A percentile compares a stretch with the other conserved stretches of the same genome.
phyloP scores from a whole-genome alignment of 2,888 invertebrate species.

The Eumerus sabulonum region DNA sequence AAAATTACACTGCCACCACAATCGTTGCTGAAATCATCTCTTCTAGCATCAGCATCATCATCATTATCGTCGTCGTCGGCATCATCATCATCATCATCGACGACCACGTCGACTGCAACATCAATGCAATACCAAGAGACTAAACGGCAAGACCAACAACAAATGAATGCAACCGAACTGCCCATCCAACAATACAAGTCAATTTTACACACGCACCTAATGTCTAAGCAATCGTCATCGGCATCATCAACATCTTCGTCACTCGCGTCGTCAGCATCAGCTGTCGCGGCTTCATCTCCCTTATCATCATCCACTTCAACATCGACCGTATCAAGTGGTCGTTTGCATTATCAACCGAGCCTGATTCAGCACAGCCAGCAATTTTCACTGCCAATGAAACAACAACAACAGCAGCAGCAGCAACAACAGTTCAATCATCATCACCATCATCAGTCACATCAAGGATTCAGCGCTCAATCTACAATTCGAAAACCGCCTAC shows the following conservation, averaged over 20 bases:
- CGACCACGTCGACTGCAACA: slow-evolving; percentile 55
- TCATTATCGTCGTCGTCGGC: slow-evolving; percentile 20
- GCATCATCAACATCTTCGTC: slow-evolving; percentile 64
- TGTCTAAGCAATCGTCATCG: slow-evolving; percentile 76
- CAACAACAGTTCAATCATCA: slow-evolving; percentile 55
- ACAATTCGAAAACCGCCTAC: slow-evolving; percentile 40
- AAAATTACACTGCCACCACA: slow-evolving; percentile 67
- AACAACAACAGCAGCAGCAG: slow-evolving; percentile 63
- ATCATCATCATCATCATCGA: slow-evolving; percentile 44
- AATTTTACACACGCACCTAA: slow-evolving; percentile 77
- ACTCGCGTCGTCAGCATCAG: slow-evolving; percentile 64
- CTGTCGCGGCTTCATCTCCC: slow-evolving; percentile 62
- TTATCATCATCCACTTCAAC: slow-evolving; percentile 72
- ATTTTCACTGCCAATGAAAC: slow-evolving; percentile 69
- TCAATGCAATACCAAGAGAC: slow-evolving; percentile 59
- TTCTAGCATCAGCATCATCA: slow-evolving; percentile 35
- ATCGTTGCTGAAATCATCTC: slow-evolving; percentile 58
- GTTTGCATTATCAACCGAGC: slow-evolving; percentile 71
- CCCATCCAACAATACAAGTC: slow-evolving; percentile 74
- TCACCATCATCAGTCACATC: neutral
- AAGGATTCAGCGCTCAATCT: slow-evolving; percentile 35
- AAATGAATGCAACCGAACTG: slow-evolving; percentile 54
- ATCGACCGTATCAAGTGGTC: slow-evolving; percentile 50
- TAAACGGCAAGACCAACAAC: slow-evolving; percentile 66
- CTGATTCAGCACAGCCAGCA: slow-evolving; percentile 70